phyloP scores from a whole-genome alignment of 2,888 invertebrate genomes.

The Plebejus melissa region DNA sequence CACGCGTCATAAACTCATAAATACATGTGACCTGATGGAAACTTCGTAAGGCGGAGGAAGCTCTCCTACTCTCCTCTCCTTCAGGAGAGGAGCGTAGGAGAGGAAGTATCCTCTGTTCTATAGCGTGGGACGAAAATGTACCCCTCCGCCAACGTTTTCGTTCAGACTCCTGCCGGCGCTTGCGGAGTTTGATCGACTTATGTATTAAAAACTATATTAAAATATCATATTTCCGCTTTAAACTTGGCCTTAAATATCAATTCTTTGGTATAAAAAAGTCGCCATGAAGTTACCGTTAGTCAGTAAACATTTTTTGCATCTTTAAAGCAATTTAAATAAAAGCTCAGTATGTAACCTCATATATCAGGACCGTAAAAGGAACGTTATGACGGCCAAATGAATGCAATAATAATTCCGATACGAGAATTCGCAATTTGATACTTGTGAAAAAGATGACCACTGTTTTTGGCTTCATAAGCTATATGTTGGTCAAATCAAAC shows the following conservation, averaged over 20 bases:
- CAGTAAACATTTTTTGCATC: conserved; percentile 19
- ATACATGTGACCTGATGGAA: too few species aligned
- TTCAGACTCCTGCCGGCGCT: too few species aligned
- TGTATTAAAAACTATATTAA: background rate
- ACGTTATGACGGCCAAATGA: conserved; percentile 21
- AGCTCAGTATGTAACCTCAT: conserved; percentile 19
- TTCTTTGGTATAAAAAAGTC: background rate
- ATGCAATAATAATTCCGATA: background rate
- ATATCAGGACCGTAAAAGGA: conserved; percentile 20
- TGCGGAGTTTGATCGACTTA: too few species aligned
- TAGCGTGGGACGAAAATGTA: too few species aligned
- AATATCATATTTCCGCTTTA: background rate
- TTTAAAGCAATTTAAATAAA: conserved; percentile 6
- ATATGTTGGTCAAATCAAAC: background rate
- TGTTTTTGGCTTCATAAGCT: background rate
- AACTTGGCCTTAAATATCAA: background rate
- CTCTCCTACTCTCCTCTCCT: too few species aligned
- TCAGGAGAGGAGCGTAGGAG: too few species aligned
- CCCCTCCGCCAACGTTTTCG: too few species aligned
- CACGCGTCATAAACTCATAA: too few species aligned
- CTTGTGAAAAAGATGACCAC: background rate
- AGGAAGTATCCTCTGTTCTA: too few species aligned
- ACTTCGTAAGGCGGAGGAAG: too few species aligned
- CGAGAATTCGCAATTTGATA: background rate
- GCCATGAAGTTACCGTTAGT: conserved; percentile 10